Evolutionary conservation across 2,888 invertebrate genomes (phyloP).

Genomic region (Scaptomyza caliginosa): DNA sequence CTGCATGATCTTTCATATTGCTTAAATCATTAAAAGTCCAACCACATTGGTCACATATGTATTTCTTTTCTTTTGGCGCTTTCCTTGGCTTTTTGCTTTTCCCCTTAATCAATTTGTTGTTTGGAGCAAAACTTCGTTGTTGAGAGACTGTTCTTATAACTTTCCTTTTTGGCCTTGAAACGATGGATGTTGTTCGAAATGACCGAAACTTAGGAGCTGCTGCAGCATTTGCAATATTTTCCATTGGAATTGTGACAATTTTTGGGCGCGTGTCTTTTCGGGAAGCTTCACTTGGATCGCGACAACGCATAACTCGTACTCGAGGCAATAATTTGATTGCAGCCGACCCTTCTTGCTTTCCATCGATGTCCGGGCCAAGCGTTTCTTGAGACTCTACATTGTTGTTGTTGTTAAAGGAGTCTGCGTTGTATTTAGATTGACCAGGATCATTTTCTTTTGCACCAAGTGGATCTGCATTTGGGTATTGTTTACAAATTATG

Average conservation of each 20-base stretch:
- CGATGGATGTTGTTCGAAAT: not conserved
- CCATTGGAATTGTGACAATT: not conserved
- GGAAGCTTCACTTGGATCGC: not conserved
- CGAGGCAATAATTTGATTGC: not conserved
- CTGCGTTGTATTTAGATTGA: not conserved
- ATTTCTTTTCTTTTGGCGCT: conserved; percentile 45
- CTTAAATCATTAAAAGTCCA: conserved; percentile 57
- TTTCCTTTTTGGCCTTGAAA: not conserved
- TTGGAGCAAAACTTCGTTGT: not conserved
- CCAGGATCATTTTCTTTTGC: not conserved
- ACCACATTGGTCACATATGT: conserved; percentile 59
- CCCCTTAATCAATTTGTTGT: not conserved
- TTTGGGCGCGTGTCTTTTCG: not conserved
- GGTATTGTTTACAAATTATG: not conserved
- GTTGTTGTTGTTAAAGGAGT: not conserved
- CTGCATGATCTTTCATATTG: conserved; percentile 57
- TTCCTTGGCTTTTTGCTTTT: not conserved
- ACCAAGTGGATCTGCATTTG: conserved; percentile 24
- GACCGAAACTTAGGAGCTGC: not conserved
- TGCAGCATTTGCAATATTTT: not conserved
- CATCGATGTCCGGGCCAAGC: not conserved
- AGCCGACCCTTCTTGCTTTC: not conserved
- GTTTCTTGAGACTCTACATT: not conserved
- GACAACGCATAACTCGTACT: conserved; percentile 27
- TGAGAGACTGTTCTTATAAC: not conserved